These are phyloP conservation scores for Tiliacea aurago DNA, from an alignment of 2,888 invertebrate species.

Conservation along the genomic window DNA sequence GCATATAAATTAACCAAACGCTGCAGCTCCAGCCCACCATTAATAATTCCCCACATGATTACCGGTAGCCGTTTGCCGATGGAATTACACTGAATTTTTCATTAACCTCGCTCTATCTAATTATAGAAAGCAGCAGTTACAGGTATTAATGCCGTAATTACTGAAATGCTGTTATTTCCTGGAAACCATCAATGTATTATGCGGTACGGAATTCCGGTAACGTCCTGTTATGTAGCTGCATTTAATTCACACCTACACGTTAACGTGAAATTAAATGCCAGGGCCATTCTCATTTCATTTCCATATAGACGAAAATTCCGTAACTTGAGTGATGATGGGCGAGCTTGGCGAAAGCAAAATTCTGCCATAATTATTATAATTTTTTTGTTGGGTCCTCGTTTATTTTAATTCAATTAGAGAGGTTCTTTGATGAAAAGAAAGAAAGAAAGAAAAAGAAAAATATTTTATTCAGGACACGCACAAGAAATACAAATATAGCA, in stretches of 20 bases:
- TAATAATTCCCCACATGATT: constrained; percentile 64
- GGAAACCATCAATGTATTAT: constrained; percentile 14
- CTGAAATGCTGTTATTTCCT: constrained; percentile 31
- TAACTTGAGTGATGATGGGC: constrained; percentile 40
- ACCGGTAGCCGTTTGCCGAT: constrained; percentile 55
- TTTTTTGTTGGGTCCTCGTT: constrained; percentile 20
- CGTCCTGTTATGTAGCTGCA: constrained; percentile 19
- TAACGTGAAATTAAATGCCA: constrained; percentile 45
- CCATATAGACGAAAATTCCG: constrained; percentile 59
- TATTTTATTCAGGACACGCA: too few species aligned
- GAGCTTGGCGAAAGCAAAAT: constrained; percentile 37
- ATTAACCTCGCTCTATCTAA: constrained; percentile 47
- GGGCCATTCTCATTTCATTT: constrained; percentile 51
- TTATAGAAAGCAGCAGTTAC: constrained; percentile 40
- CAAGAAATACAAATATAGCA: too few species aligned
- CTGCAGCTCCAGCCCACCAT: constrained; percentile 25
- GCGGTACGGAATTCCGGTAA: constrained; percentile 17
- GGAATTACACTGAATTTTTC: constrained; percentile 63
- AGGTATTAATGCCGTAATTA: constrained; percentile 32
- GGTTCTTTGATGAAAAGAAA: background rate
- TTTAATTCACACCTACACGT: constrained; percentile 36
- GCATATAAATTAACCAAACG: constrained; percentile 37
- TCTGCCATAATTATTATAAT: constrained; percentile 42
- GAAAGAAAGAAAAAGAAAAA: too few species aligned
- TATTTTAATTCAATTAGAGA: constrained; percentile 27